phyloP scores from a whole-genome alignment of 2,888 invertebrate species.

The Erebia aethiops region DNA sequence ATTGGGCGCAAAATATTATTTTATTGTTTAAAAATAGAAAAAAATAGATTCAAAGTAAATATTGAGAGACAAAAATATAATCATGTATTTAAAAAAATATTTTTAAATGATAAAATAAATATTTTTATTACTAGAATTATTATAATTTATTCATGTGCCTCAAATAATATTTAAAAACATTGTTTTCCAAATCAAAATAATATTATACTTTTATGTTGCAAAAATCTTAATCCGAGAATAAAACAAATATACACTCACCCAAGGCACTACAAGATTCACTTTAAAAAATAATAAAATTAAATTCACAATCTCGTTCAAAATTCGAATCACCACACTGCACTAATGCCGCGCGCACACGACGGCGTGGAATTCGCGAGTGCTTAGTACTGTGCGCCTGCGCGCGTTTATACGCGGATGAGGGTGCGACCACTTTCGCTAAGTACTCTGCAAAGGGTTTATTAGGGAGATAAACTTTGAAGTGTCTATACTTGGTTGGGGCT shows the following conservation, averaged over 20 bases:
- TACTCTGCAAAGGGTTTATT: slow-evolving; percentile 37
- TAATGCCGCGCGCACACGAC: slow-evolving; percentile 55
- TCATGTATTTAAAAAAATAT: no score
- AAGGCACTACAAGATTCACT: slow-evolving; percentile 11
- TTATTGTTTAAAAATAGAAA: no score
- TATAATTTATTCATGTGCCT: no score
- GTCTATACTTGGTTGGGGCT: neutral
- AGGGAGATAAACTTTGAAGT: slow-evolving; percentile 33
- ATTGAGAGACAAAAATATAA: no score
- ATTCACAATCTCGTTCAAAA: slow-evolving; percentile 29
- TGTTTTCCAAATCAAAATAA: slow-evolving; percentile 4
- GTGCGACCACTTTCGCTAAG: slow-evolving; percentile 73
- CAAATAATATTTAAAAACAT: neutral
- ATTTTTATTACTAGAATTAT: no score
- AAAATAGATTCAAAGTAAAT: no score
- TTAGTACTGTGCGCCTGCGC: slow-evolving; percentile 54
- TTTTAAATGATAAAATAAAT: no score
- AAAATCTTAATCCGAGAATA: neutral
- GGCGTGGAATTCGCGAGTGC: slow-evolving; percentile 65
- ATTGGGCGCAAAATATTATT: no score
- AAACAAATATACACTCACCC: slow-evolving; percentile 29
- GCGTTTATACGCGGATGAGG: slow-evolving; percentile 67
- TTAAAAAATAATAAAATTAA: slow-evolving; percentile 19
- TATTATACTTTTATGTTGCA: neutral
- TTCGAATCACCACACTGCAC: slow-evolving; percentile 37